Conservation (phyloP, 2,113 vertebrate genomes). For the Phalacrocorax aristotelis region DNA sequence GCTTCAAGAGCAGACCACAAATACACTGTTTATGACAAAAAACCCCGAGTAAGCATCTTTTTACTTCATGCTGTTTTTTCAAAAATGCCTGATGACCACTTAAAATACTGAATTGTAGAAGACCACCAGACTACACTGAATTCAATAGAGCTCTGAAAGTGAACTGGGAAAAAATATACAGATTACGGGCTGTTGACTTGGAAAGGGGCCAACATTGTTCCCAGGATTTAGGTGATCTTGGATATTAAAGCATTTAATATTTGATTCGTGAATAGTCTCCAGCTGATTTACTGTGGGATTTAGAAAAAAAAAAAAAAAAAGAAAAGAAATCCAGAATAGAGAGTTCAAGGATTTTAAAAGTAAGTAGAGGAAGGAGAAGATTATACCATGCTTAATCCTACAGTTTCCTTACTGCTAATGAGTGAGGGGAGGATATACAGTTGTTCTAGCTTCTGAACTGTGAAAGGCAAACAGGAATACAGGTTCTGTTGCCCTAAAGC, state of each 20-base stretch:
- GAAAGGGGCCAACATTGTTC: background rate
- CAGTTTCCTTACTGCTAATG: constrained; percentile 37
- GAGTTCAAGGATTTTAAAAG: constrained; percentile 1
- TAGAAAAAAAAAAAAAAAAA: background rate
- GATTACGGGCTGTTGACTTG: background rate
- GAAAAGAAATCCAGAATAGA: background rate
- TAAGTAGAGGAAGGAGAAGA: background rate
- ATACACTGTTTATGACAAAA: background rate
- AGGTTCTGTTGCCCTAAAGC: background rate
- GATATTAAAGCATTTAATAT: background rate
- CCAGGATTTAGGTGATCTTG: constrained; percentile 7
- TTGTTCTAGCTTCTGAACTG: constrained; percentile 22
- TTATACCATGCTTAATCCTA: background rate
- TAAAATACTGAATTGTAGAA: background rate
- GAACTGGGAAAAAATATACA: background rate
- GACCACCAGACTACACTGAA: background rate
- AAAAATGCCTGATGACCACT: background rate
- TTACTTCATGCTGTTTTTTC: background rate
- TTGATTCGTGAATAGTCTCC: background rate
- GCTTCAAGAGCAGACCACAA: background rate
- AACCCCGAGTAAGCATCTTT: background rate
- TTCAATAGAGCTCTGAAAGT: background rate
- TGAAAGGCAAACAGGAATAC: background rate
- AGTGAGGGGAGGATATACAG: background rate
- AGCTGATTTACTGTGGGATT: background rate